Base-by-base conservation (phyloP, 92 coral and sea anemone species). In the Isaurus tuberculatus region DNA sequence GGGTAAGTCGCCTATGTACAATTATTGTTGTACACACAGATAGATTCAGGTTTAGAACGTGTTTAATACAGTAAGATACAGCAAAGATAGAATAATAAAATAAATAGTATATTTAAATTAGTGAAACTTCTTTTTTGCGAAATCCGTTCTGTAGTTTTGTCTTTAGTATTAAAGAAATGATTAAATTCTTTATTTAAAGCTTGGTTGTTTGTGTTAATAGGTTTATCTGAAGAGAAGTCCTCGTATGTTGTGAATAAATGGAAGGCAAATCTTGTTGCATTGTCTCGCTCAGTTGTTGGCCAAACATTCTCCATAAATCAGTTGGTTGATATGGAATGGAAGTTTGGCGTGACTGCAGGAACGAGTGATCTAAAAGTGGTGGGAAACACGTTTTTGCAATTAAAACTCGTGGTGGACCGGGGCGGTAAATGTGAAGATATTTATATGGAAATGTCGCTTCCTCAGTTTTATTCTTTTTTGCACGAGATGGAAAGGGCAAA, bases 311-410 rank as follows among this genome's bases (percentile, higher is more conserved):
- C 91, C 89, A 95, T 94, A 49, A 97, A 97, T 58, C 97, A 94
- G 55, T 92, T 97, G 13, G 96, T 97, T 13, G 99, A 97, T 81
- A 97, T 97, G 99, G 99, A 97, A 78, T 97, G 99, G 99, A 97
- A 97, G 60, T 97, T 97, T 97, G 99, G 99, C 2, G 99, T 97
- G n/a, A 97, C 99, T 1, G 95, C 99, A 32, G 95, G 94, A 65
- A 97, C 97, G 79, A 97, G 90, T 73, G 99, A 97, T 79, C 81
- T 97, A 73, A 97, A 92, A 66, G 99, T 97, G 65, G 95, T 97
- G 5, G 99, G 99, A 51, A 96, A 97, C 68, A 94, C 99, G 6
- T 97, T 97, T 86, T 88, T 97, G 71, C 99, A 97, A 85, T 79
- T 97, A 49, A 97, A 97, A 84, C 97, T 97, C 86, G 94, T 97